These are phyloP conservation scores for Centropristis striata DNA, from an alignment of 2,113 vertebrate genomes.

Conservation along the genomic window DNA sequence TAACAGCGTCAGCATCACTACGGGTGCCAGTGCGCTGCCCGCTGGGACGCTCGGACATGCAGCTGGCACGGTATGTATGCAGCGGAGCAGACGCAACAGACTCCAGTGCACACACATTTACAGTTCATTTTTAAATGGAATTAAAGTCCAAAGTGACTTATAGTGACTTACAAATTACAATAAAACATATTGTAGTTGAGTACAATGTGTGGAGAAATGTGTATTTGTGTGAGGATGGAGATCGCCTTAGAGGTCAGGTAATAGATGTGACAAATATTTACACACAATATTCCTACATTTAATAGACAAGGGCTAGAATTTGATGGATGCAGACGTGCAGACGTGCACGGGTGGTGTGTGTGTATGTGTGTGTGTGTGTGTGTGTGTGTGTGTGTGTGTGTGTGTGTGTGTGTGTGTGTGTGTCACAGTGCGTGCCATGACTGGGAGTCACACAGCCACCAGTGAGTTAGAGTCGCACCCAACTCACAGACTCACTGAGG, in stretches of 20 bases:
- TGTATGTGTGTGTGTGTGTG: neutral
- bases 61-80: slow-evolving; percentile 86
- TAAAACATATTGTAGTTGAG: neutral
- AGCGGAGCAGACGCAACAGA: neutral
- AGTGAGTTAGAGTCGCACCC: slow-evolving; percentile 33
- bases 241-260: slow-evolving; percentile 3
- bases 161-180: neutral
- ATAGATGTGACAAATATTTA: slow-evolving; percentile 26
- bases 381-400: neutral
- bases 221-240: neutral
- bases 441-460: slow-evolving; percentile 36
- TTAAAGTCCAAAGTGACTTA: neutral
- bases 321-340: slow-evolving; percentile 29
- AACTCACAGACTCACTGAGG: slow-evolving; percentile 20
- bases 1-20: slow-evolving; percentile 84
- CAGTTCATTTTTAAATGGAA: neutral
- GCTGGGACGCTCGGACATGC: slow-evolving; percentile 78
- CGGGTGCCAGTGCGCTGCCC: slow-evolving; percentile 72
- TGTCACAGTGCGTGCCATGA: slow-evolving; percentile 17
- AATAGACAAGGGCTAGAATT: slow-evolving; percentile 7
- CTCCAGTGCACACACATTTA: neutral
- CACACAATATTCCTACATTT: neutral
- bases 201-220: neutral
- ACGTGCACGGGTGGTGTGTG: slow-evolving; percentile 5
- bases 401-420: neutral